Evolutionary conservation across 2,113 vertebrate genomes (phyloP).

Genomic region (Cepphus grylle): DNA sequence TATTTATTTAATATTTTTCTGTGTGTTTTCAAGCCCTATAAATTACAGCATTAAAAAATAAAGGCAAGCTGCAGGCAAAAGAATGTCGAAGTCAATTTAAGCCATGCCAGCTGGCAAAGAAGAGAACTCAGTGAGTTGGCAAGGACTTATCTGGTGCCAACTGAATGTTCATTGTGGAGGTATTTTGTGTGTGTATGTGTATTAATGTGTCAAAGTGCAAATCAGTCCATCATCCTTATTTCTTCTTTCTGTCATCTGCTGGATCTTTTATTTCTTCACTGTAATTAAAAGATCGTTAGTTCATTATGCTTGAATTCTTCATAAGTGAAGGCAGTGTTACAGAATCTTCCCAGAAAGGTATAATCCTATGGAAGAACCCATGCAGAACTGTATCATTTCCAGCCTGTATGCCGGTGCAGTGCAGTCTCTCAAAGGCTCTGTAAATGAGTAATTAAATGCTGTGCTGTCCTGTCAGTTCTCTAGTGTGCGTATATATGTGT

Average conservation of each 20-base stretch:
- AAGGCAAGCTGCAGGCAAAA: neutral
- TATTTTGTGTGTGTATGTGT: neutral
- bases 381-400: neutral
- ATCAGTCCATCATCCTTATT: neutral
- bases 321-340: neutral
- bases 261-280: neutral
- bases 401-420: neutral
- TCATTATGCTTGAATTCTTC: neutral
- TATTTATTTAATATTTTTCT: neutral
- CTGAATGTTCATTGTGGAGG: neutral
- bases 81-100: neutral
- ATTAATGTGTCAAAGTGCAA: neutral
- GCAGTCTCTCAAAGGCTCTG: neutral
- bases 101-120: neutral
- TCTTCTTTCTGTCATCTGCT: neutral
- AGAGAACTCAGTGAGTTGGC: neutral
- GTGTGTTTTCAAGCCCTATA: neutral
- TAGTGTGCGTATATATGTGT: neutral
- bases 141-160: neutral
- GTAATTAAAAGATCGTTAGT: neutral
- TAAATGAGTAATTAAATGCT: neutral
- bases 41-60: neutral
- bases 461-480: neutral
- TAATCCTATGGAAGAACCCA: neutral
- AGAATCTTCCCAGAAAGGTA: neutral